Evolutionary conservation across 2,113 vertebrate genomes (phyloP).

Genomic region (Festucalex cinctus): DNA sequence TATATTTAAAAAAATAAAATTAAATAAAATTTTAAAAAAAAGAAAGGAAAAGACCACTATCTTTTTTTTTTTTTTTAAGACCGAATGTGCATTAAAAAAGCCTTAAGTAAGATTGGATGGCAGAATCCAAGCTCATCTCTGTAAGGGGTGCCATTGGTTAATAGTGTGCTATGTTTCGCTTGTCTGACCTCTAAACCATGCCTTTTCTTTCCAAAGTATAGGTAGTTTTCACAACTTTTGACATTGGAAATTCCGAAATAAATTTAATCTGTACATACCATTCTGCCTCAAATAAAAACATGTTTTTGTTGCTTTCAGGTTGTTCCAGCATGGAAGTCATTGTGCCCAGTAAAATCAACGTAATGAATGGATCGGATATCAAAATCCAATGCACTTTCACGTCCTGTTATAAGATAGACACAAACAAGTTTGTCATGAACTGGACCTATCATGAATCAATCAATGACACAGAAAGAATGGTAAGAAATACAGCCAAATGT

Average conservation of each 20-base stretch:
- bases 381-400: conserved; percentile 89
- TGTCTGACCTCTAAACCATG: neutral
- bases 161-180: neutral
- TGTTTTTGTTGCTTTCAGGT: conserved; percentile 52
- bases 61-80: too few relatives aligned
- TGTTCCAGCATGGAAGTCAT: conserved; percentile 83
- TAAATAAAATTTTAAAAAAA: too few relatives aligned
- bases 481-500: conserved; percentile 50
- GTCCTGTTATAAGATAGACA: conserved; percentile 93
- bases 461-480: conserved; percentile 87
- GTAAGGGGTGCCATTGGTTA: neutral
- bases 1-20: too few relatives aligned
- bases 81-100: too few relatives aligned
- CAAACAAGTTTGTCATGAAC: conserved; percentile 87
- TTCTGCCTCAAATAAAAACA: neutral
- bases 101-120: too few relatives aligned
- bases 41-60: too few relatives aligned
- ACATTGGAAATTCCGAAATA: neutral
- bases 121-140: too few relatives aligned
- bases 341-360: conserved; percentile 70
- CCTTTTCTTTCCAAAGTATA: too few relatives aligned
- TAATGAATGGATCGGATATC: conserved; percentile 83
- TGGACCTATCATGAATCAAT: conserved; percentile 87
- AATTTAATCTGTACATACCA: too few relatives aligned
- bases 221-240: neutral